Conservation (phyloP, 2,888 invertebrate genomes). For the Zeuzera pyrina region DNA sequence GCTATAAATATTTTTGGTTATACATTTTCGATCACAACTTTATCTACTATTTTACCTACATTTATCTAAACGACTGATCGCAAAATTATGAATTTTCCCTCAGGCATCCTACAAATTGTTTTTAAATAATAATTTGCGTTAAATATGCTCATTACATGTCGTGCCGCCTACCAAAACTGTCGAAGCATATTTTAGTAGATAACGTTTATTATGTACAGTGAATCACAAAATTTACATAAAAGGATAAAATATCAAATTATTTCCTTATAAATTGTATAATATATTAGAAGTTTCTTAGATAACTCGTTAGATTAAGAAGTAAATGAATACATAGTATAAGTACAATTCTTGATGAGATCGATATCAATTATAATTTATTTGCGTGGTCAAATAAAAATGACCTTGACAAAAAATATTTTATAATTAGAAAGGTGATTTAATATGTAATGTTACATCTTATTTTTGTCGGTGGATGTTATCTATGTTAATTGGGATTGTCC, state of each 20-base stretch:
- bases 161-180: conserved; percentile 55
- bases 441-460: conserved; percentile 10
- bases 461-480: conserved; percentile 39
- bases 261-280: not conserved
- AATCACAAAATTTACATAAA: not conserved
- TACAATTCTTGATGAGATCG: not conserved
- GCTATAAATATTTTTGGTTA: no score
- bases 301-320: not conserved
- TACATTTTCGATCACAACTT: no score
- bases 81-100: no score
- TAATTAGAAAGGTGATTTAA: no score
- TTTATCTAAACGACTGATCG: no score
- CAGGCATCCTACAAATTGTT: conserved; percentile 53
- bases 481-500: conserved; percentile 51
- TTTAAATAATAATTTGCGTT: conserved; percentile 44
- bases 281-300: not conserved
- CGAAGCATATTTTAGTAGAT: conserved; percentile 56
- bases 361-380: not conserved
- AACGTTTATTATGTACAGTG: conserved; percentile 31
- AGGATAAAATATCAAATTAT: not conserved
- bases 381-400: not conserved
- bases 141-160: conserved; percentile 55
- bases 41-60: no score
- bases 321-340: not conserved
- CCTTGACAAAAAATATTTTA: not conserved